Evolutionary conservation across 2,113 vertebrate genomes (phyloP), one percentile per base, ranked within the genome.

Genomic region (Mesocricetus auratus): DNA sequence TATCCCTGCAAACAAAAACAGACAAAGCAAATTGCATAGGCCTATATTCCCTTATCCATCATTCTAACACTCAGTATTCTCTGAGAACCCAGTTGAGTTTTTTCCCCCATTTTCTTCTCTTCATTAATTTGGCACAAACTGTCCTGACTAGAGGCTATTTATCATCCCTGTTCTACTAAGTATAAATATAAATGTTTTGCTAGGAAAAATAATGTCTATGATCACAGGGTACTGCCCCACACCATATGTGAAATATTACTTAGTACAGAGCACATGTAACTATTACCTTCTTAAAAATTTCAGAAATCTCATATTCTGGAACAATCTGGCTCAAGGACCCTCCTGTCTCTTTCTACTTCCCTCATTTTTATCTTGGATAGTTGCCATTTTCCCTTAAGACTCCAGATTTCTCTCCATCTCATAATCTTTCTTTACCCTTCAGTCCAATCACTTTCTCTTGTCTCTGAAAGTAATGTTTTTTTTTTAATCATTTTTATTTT

Each of bases 111-210:
- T 71, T 86, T 75, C n/a, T 81, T 3, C n/a, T 69, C 93, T 56
- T 60, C 50, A 60, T 74, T 94, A 91, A 77, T 89, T 79, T 91
- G 64, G 53, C 81, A 96, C 16, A 77, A 94, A 95, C 33, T 71
- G 93, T 31, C 29, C 36, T 71, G 58, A 93, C 45, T 68, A 24
- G 64, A 95, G 31, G 39, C 7, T 69, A 91, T 39, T 91, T 93
- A 66, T 93, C 71, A 64, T 92, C n/a, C 92, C 93, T 68, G 62
- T 50, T 39, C 33, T 39, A n/a, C 19, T 50, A 89, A 96, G 3
- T 82, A 29, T 91, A 89, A 96, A 93, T 58, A 94, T 64, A 50
- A 91, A 62, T 50, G 78, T n/a, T 96, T 86, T 69, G 12, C 68
- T 62, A 62, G 47, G 56, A 56, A 89, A 74, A 60, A 73, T 53